phyloP scores from a whole-genome alignment of 2,888 invertebrate genomes.

The Rhabditoides inermis region DNA sequence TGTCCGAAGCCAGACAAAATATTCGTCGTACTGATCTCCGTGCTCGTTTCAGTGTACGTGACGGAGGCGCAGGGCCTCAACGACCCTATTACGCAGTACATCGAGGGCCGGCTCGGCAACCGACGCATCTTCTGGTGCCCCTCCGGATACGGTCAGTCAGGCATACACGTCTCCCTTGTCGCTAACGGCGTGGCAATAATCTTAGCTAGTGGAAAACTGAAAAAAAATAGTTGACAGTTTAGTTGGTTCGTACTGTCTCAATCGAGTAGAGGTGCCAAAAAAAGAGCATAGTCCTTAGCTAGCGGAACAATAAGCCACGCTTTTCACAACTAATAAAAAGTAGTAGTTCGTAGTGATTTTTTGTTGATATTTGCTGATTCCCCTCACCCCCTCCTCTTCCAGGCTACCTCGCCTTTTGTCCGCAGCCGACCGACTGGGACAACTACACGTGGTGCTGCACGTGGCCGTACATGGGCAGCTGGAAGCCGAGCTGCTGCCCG shows the following conservation, averaged over 20 bases:
- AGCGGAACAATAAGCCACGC: no score
- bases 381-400: no score
- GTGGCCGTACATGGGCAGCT: conserved; percentile 49
- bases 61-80: conserved; percentile 48
- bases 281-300: no score
- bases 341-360: no score
- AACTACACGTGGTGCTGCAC: conserved; percentile 51
- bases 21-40: conserved; percentile 8
- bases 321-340: no score
- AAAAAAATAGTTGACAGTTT: no score
- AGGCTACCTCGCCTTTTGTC: conserved; percentile 52
- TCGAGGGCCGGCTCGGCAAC: conserved; percentile 51
- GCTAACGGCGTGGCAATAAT: no score
- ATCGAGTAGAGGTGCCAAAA: no score
- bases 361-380: no score
- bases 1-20: conserved; percentile 2
- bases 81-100: conserved; percentile 51
- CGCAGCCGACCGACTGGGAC: conserved; percentile 53
- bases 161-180: no score
- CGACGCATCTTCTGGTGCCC: conserved; percentile 52
- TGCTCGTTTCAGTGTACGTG: conserved; percentile 24
- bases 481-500: conserved; percentile 52
- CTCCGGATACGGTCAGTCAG: conserved; percentile 50
- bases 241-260: no score
- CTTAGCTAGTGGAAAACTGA: no score